These are phyloP conservation scores for Drosophila infuscata DNA, from an alignment of 2,888 invertebrate species.

Conservation along the genomic window DNA sequence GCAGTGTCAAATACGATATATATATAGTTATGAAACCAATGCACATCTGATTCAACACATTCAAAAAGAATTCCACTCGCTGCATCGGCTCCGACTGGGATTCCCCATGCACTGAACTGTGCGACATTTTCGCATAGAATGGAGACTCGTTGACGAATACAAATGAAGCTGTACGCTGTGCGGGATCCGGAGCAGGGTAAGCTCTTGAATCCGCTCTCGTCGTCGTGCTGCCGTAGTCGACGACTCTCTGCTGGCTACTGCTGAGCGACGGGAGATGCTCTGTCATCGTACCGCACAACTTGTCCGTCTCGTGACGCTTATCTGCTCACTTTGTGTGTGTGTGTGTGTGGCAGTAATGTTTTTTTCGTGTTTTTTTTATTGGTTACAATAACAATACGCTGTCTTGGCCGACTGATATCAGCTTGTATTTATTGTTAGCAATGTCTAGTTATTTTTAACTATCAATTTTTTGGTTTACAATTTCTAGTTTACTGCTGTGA, in stretches of 20 bases:
- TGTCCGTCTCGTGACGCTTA: constrained; percentile 43
- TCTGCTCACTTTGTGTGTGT: constrained; percentile 28
- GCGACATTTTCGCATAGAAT: constrained; percentile 68
- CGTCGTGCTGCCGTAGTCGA: constrained; percentile 79
- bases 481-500: background rate
- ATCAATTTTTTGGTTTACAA: constrained; percentile 33
- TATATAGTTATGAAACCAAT: constrained; percentile 83
- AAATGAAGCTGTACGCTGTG: constrained; percentile 49
- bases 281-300: constrained; percentile 41
- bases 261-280: constrained; percentile 53
- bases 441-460: background rate
- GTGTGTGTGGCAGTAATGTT: constrained; percentile 56
- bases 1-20: constrained; percentile 78
- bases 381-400: constrained; percentile 20
- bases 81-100: constrained; percentile 50
- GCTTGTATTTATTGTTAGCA: constrained; percentile 17
- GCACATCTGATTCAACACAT: constrained; percentile 82
- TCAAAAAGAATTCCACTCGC: constrained; percentile 71
- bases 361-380: constrained; percentile 65
- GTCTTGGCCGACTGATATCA: constrained; percentile 54
- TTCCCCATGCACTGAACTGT: constrained; percentile 52
- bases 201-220: constrained; percentile 7
- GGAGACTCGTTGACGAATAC: constrained; percentile 48
- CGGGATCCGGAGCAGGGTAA: background rate
- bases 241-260: constrained; percentile 58